Evolutionary conservation across 2,113 vertebrate species (phyloP).

Genomic region (Marmota flaviventris): DNA sequence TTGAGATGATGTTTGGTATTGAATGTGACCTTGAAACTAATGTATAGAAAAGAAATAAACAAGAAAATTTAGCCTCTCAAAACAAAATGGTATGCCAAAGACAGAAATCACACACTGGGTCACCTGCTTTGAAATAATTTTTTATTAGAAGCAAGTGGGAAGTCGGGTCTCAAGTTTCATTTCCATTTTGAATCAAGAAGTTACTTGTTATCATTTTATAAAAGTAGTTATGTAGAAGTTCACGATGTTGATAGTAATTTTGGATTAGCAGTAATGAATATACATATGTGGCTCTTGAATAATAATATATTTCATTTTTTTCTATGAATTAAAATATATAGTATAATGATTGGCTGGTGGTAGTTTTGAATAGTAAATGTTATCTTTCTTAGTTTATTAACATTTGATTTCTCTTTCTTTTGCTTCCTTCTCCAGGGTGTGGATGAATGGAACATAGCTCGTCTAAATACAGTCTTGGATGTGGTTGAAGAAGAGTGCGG

Average conservation of each 20-base stretch:
- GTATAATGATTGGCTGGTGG: slow-evolving; percentile 17
- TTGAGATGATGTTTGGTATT: neutral
- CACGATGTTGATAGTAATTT: neutral
- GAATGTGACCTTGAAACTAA: slow-evolving; percentile 1
- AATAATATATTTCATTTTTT: slow-evolving; percentile 53
- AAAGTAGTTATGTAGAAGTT: neutral
- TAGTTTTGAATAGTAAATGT: slow-evolving; percentile 46
- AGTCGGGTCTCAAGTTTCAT: neutral
- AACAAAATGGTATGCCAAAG: neutral
- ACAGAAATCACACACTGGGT: neutral
- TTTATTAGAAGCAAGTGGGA: neutral
- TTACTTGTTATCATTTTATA: slow-evolving; percentile 25
- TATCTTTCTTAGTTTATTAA: slow-evolving; percentile 61
- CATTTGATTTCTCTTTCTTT: slow-evolving; percentile 43
- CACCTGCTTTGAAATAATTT: neutral
- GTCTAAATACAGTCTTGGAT: slow-evolving; percentile 96
- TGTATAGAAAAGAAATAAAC: neutral
- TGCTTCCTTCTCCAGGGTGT: slow-evolving; percentile 88
- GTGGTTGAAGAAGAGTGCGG: slow-evolving; percentile 96
- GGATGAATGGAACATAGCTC: slow-evolving; percentile 97
- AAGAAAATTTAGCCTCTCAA: neutral
- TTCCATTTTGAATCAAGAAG: slow-evolving; percentile 29
- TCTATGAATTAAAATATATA: slow-evolving; percentile 30
- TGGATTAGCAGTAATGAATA: neutral
- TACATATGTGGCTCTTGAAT: neutral